A percentile compares a stretch with the other conserved stretches of the same genome.
phyloP scores from a whole-genome alignment of 2,888 invertebrate genomes.

The Eilema caniola region DNA sequence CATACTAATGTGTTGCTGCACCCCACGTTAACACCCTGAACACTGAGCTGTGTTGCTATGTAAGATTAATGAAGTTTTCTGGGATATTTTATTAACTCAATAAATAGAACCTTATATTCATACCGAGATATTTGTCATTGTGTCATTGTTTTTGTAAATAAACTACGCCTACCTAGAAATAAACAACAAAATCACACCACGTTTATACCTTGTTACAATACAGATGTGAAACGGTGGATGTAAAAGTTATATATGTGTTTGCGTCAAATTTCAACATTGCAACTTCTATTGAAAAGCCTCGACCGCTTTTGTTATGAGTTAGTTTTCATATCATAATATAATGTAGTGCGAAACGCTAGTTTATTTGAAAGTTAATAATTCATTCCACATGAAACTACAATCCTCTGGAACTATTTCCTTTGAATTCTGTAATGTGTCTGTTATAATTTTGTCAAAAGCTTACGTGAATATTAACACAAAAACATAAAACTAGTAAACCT shows the following conservation, averaged over 20 bases:
- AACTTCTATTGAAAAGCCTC: constrained; percentile 28
- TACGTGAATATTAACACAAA: not conserved
- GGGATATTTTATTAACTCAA: too few relatives aligned
- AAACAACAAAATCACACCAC: too few relatives aligned
- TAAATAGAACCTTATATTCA: too few relatives aligned
- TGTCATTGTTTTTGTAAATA: too few relatives aligned
- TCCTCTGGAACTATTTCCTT: constrained; percentile 20
- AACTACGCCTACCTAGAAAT: too few relatives aligned
- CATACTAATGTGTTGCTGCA: too few relatives aligned
- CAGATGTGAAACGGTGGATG: constrained; percentile 32
- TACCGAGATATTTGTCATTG: too few relatives aligned
- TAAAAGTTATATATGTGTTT: constrained; percentile 32
- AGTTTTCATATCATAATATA: constrained; percentile 25
- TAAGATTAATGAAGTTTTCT: too few relatives aligned
- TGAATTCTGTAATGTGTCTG: not conserved
- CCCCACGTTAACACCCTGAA: too few relatives aligned
- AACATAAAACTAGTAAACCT: too few relatives aligned
- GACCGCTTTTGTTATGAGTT: constrained; percentile 39
- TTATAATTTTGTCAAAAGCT: not conserved
- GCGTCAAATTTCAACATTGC: constrained; percentile 26
- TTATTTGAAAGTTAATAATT: constrained; percentile 31
- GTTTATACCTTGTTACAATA: constrained; percentile 12
- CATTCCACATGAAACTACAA: too few relatives aligned
- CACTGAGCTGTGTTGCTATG: too few relatives aligned
- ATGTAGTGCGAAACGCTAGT: constrained; percentile 25